Base-by-base conservation (phyloP, 1,140 invertebrate species). In the Lepeophtheirus salmonis region DNA sequence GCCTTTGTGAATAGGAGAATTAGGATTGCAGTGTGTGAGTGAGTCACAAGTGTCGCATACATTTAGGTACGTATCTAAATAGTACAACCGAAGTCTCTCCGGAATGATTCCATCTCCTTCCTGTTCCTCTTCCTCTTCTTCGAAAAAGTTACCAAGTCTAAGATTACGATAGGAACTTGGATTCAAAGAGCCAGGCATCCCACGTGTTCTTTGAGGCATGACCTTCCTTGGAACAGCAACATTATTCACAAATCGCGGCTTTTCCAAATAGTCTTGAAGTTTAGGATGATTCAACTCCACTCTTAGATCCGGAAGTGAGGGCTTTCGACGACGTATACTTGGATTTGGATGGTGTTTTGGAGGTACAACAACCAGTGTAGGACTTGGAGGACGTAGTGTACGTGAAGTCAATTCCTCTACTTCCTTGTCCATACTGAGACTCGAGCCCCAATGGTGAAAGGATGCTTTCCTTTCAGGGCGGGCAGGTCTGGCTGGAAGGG, bases 21-120 rank as follows among this genome's bases (percentile, higher is more conserved):
- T 17, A 10, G 56, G 56, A 24, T 58, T 58, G 14, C 24, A 24
- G 26, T 58, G 56, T 22, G 18, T 48, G 10, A 58, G 20, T 6
- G 18, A 24, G 25, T 58, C 56, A 22, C 56, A 58, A 16, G 56
- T 58, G 41, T 58, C 30, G 20, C 56, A 58, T 16, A 58, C 56
- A 14, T 58, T 58, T 25, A 61, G 21, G 25, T 56, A 61, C 22
- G 59, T 61, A 17, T 61, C 48, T 12, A 18, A 22, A 20, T 61
- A 61, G 59, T 61, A 61, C 14, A n/a, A 13, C 20, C 48, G 17
- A 10, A 61, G 59, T 20, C 21, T 61, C 20, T 57, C 55, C 20
- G 55, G 26, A 57, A 30, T 25, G 20, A 48, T 57, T 25, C 25
- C 55, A 17, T 20, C 22, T 6, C 6, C 6, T 41, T 41, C 6